A percentile compares a stretch with the other conserved stretches of the same genome.
Conservation (phyloP, 2,113 vertebrate genomes). For the Dissostichus mawsoni region DNA sequence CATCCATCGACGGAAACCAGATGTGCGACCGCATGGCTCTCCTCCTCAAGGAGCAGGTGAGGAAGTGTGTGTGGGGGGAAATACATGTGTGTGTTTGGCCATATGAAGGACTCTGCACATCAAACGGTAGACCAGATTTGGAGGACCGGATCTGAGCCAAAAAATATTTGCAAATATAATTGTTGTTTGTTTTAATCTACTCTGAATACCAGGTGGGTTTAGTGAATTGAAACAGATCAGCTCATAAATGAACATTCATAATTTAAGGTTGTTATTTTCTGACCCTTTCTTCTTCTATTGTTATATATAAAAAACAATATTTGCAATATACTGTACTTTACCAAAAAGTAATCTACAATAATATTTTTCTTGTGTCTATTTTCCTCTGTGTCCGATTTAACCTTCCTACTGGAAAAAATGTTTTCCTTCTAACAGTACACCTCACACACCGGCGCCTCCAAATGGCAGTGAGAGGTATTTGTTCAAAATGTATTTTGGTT, state of each 20-base stretch:
- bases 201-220: conserved; percentile 77
- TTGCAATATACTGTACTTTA: not conserved
- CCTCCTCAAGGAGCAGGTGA: conserved; percentile 97
- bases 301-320: not conserved
- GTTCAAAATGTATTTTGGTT: not conserved
- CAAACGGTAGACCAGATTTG: conserved; percentile 44
- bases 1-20: conserved; percentile 97
- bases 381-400: conserved; percentile 61
- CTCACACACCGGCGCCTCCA: conserved; percentile 55
- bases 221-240: conserved; percentile 3
- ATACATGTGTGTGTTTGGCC: conserved; percentile 16
- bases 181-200: conserved; percentile 18
- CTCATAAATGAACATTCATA: not conserved
- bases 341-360: not conserved
- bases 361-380: not conserved
- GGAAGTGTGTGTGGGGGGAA: not conserved
- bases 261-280: not conserved
- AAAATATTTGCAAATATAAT: conserved; percentile 36
- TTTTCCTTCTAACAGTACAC: not conserved
- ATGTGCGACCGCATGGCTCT: conserved; percentile 96
- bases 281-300: not conserved
- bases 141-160: conserved; percentile 2
- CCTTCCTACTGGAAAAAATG: conserved; percentile 51
- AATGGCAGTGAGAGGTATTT: conserved; percentile 31
- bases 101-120: conserved; percentile 55